Evolutionary conservation across 2,797 vertebrate species (phyloP), one percentile per base, ranked within the genome.

Genomic region (Petrocephalus schoutedeni): DNA sequence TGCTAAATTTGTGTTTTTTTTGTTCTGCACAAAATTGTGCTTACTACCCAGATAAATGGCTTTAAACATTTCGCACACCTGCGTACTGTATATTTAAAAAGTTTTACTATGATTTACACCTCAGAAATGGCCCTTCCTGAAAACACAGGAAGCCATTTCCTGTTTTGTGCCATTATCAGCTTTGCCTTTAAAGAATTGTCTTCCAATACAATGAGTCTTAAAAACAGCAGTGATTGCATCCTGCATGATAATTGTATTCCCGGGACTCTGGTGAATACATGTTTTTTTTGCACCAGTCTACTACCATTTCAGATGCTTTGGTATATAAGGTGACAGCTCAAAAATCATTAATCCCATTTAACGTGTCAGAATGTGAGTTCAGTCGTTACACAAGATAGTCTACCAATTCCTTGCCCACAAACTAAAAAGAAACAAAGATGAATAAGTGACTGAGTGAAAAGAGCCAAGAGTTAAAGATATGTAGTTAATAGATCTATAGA

Each of bases 91-190:
- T 77, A 9, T 45, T 74, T 41, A 16, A 74, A 36, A 74, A 41
- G 67, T 7, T 67, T 23, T 74, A 41, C 67, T 41, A 36, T 41
- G 45, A 51, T 88, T 84, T 88, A 89, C 86, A 90, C 83, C 89
- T 67, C 87, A 54, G 56, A 77, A 90, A 89, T 87, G 91, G 88
- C 87, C 83, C 90, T 89, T 90, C 91, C 89, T 92, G 89, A 87
- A 87, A 91, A 90, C 89, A 89, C 89, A 90, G 86, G 90, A 92
- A 91, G 83, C 74, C 83, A 51, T 49, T 90, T 92, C 91, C 90
- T 91, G 91, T 92, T 93, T 91, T 89, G 64, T 87, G 64, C 71
- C 83, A 57, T 41, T 84, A 49, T 88, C 87, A 19, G 86, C 87
- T 74, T 86, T 91, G 84, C 56, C 23, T 87, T 89, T 41, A 67